These are phyloP conservation scores for Hapalemur alaotrensis DNA, from an alignment of 2,797 vertebrate genomes.

Conservation along the genomic window DNA sequence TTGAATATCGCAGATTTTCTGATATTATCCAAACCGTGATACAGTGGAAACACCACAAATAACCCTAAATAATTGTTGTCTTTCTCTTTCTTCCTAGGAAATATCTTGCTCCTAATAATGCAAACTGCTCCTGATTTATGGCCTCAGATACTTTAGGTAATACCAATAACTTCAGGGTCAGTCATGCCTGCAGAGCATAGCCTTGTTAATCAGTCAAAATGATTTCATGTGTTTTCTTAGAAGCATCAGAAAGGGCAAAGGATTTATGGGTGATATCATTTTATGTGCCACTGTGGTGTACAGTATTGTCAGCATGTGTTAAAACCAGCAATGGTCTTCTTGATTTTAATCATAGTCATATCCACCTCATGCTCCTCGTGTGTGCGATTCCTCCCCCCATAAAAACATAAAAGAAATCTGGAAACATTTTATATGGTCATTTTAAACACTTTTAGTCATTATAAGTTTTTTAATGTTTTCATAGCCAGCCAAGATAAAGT, in stretches of 20 bases:
- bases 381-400: not conserved
- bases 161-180: slow-evolving; percentile 68
- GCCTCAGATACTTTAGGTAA: slow-evolving; percentile 51
- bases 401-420: slow-evolving; percentile 58
- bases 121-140: slow-evolving; percentile 60
- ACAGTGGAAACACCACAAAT: not conserved
- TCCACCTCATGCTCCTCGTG: not conserved
- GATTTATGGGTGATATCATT: slow-evolving; percentile 59
- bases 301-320: slow-evolving; percentile 61
- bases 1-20: not conserved
- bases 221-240: slow-evolving; percentile 70
- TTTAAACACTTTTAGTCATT: slow-evolving; percentile 56
- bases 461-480: slow-evolving; percentile 56
- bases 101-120: slow-evolving; percentile 15
- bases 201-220: slow-evolving; percentile 74
- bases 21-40: not conserved
- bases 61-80: not conserved
- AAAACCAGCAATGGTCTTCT: slow-evolving; percentile 38
- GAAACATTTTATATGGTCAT: slow-evolving; percentile 51
- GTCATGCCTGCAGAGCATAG: not conserved
- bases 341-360: slow-evolving; percentile 62
- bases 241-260: slow-evolving; percentile 54
- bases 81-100: slow-evolving; percentile 33
- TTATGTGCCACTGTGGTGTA: slow-evolving; percentile 50
- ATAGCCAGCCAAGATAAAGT: slow-evolving; percentile 26